Conservation (phyloP, 2,113 vertebrate species). For the Mungos mungo region DNA sequence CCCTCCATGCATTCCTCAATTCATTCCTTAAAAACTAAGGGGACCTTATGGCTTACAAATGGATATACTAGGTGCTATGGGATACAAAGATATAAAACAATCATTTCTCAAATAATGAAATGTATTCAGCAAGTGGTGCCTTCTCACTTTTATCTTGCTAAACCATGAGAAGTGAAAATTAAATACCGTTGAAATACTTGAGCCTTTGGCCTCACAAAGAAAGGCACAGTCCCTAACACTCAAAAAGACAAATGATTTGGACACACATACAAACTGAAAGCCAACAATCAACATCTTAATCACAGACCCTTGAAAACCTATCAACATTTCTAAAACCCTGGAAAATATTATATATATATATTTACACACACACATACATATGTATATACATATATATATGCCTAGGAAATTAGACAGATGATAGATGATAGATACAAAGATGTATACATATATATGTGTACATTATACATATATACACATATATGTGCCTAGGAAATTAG, state of each 20-base stretch:
- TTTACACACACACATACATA: too few relatives aligned
- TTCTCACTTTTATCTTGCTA: conserved; percentile 45
- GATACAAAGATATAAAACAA: conserved; percentile 18
- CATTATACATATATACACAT: too few relatives aligned
- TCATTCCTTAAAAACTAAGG: conserved; percentile 41
- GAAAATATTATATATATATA: background rate
- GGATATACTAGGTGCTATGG: background rate
- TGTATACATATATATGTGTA: background rate
- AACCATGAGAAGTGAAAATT: conserved; percentile 56
- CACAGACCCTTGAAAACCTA: background rate
- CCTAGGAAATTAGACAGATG: background rate
- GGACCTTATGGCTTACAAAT: background rate
- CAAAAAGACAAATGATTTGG: conserved; percentile 41
- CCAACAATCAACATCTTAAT: conserved; percentile 45
- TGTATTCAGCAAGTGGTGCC: background rate
- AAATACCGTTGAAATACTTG: conserved; percentile 52
- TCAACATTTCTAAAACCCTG: conserved; percentile 5
- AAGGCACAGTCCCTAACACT: background rate
- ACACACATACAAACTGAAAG: conserved; percentile 31
- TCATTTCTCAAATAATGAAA: conserved; percentile 43
- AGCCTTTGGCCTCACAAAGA: conserved; percentile 52
- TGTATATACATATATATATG: background rate
- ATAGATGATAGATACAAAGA: background rate
- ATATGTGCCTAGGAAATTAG: background rate
- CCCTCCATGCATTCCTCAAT: background rate